phyloP scores from a whole-genome alignment of 2,113 vertebrate genomes.

The Amblyopsis rosae region DNA sequence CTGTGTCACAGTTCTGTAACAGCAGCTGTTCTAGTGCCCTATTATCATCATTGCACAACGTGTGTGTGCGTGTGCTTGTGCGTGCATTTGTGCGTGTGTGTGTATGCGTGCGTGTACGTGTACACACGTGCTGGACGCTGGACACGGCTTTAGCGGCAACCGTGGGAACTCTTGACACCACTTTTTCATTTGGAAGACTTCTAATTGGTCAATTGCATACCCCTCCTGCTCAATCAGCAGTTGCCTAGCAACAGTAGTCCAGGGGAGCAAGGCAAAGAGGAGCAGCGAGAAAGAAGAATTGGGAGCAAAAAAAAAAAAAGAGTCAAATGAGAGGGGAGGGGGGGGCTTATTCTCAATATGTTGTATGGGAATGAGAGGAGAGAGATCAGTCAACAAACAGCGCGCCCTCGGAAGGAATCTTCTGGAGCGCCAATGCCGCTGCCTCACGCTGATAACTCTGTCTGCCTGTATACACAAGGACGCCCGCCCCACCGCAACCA shows the following conservation, averaged over 20 bases:
- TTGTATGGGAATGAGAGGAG: constrained; percentile 13
- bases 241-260: constrained; percentile 75
- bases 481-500: background rate
- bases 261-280: constrained; percentile 30
- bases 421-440: constrained; percentile 31
- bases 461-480: constrained; percentile 36
- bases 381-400: constrained; percentile 58
- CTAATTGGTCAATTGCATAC: constrained; percentile 77
- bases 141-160: constrained; percentile 27
- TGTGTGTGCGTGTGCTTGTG: background rate
- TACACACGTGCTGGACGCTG: constrained; percentile 8
- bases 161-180: constrained; percentile 59
- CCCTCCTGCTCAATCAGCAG: constrained; percentile 73
- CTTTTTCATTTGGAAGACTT: constrained; percentile 70
- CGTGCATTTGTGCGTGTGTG: background rate
- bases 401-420: constrained; percentile 7
- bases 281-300: constrained; percentile 20
- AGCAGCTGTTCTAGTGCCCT: background rate
- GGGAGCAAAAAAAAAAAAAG: constrained; percentile 20
- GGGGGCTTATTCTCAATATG: constrained; percentile 29
- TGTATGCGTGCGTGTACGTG: constrained; percentile 3
- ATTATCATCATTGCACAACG: background rate
- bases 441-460: constrained; percentile 50
- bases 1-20: too few species aligned
- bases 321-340: constrained; percentile 37